These are phyloP conservation scores for Iphiclides podalirius DNA, from an alignment of 2,888 invertebrate species.

Conservation along the genomic window DNA sequence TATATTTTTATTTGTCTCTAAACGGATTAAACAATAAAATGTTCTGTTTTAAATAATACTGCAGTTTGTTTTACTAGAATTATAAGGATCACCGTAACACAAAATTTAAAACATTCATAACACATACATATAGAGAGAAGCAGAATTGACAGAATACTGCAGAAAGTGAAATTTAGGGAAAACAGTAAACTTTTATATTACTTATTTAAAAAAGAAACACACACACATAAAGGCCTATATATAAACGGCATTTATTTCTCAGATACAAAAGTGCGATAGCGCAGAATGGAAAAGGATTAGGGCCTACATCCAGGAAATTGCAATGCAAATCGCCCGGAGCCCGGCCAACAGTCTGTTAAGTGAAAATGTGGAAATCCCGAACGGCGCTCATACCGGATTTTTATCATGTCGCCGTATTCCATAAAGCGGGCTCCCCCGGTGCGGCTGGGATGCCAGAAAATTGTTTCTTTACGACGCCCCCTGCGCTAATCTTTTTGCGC, in stretches of 20 bases:
- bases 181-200: no score
- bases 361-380: slow-evolving; percentile 32
- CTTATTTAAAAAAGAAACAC: no score
- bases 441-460: slow-evolving; percentile 60
- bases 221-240: no score
- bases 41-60: slow-evolving; percentile 76
- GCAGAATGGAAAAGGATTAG: not conserved
- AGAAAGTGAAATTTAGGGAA: no score
- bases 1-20: slow-evolving; percentile 73
- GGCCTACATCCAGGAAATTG: slow-evolving; percentile 1
- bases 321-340: slow-evolving; percentile 22
- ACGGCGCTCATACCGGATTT: slow-evolving; percentile 54
- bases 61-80: slow-evolving; percentile 50
- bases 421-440: slow-evolving; percentile 56
- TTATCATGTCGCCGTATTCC: slow-evolving; percentile 69
- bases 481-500: slow-evolving; percentile 65
- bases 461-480: slow-evolving; percentile 78
- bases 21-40: slow-evolving; percentile 80
- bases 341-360: slow-evolving; percentile 28
- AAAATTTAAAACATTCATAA: not conserved
- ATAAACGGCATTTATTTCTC: no score
- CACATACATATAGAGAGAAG: not conserved
- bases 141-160: no score
- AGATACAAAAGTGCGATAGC: not conserved
- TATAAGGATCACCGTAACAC: slow-evolving; percentile 14